A percentile compares a stretch with the other conserved stretches of the same genome.
Evolutionary conservation across 1,140 invertebrate genomes (phyloP).

Genomic region (Spodoptera frugiperda): DNA sequence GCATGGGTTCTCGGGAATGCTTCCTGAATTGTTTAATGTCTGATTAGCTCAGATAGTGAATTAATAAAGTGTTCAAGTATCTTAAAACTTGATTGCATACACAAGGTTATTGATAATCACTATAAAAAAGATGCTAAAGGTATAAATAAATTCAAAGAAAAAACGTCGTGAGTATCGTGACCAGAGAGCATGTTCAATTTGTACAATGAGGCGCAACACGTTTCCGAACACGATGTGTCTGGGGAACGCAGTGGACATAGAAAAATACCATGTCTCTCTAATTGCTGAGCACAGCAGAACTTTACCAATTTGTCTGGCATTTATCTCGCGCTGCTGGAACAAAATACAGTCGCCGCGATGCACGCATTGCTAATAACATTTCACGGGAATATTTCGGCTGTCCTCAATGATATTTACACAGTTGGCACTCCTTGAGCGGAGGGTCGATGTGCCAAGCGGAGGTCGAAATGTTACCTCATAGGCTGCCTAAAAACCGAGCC

Average conservation of each 20-base stretch:
- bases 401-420: slow-evolving; percentile 42
- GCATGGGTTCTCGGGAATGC: too few relatives aligned
- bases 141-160: not conserved
- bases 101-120: too few relatives aligned
- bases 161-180: not conserved
- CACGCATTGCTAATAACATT: slow-evolving; percentile 37
- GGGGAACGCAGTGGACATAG: not conserved
- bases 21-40: too few relatives aligned
- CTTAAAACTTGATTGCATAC: too few relatives aligned
- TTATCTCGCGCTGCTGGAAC: slow-evolving; percentile 40
- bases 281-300: slow-evolving; percentile 50
- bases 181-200: slow-evolving; percentile 38
- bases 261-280: slow-evolving; percentile 50
- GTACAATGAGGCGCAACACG: slow-evolving; percentile 39
- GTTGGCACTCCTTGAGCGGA: slow-evolving; percentile 33
- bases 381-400: slow-evolving; percentile 30
- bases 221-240: slow-evolving; percentile 41
- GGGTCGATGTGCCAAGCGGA: slow-evolving; percentile 12
- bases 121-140: too few relatives aligned
- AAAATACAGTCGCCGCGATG: slow-evolving; percentile 12
- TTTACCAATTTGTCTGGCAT: slow-evolving; percentile 49
- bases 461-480: slow-evolving; percentile 16
- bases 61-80: too few relatives aligned
- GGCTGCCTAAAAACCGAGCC: slow-evolving; percentile 39
- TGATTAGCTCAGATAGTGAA: too few relatives aligned